Evolutionary conservation across 2,113 vertebrate species (phyloP), one percentile per base, ranked within the genome.

Genomic region (Chrysochloris asiatica): DNA sequence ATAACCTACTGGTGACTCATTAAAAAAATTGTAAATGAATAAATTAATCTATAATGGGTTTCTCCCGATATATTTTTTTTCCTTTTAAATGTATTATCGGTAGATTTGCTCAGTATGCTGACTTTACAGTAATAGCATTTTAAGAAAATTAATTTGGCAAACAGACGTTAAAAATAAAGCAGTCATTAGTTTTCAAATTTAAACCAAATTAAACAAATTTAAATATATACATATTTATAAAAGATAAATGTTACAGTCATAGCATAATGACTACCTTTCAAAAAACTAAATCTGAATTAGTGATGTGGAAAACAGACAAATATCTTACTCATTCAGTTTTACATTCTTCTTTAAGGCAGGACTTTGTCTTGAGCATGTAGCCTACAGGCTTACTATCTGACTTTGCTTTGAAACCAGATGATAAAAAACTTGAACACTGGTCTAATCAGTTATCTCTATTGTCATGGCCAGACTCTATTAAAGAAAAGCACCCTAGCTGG

Each of bases 381-480:
- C 2, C 13, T 45, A 8, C 3, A 36, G 61, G 10, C 21, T 73
- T 82, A 47, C 45, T 78, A 0, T 84, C 72, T 52, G 56, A 72
- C 33, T 81, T 89, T 67, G 13, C 47, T 87, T 33, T 72, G 72
- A 90, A 86, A 69, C 33, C 19, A 76, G 41, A 67, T n/a, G 30
- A 24, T n/a, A 86, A 81, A 92, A 56, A 92, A 81, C 54, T 19
- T 52, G 69, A 72, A 86, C 22, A 22, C 14, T 26, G 21, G 14
- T 33, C 22, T 63, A 91, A 85, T 93, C 83, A 73, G 52, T 79
- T 88, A 61, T 84, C 26, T 54, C 28, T 92, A 76, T 65, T 54
- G 67, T 47, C 90, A 72, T 83, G 76, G 59, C 52, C 77, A 81
- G 50, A 26, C 10, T 94, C 10, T 8, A 16, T n/a, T 83, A 72